These are phyloP conservation scores for Parelbella ahira DNA, from an alignment of 2,888 invertebrate genomes.

Conservation along the genomic window DNA sequence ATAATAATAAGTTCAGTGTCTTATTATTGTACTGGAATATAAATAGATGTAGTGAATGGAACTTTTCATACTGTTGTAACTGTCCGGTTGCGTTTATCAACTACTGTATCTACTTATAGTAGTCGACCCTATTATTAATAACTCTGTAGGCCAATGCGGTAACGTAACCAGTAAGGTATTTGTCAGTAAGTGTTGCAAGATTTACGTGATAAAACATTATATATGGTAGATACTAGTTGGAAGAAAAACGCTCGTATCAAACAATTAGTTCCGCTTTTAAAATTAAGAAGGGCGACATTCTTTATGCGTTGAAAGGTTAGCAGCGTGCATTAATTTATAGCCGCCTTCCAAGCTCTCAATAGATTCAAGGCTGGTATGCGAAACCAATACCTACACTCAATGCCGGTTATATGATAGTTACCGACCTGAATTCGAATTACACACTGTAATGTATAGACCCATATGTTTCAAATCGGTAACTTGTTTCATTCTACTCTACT, in stretches of 20 bases:
- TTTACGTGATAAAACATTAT: conserved; percentile 60
- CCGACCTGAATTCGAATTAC: conserved; percentile 50
- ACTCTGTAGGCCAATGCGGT: conserved; percentile 42
- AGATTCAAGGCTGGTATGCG: conserved; percentile 61
- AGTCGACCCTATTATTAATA: conserved; percentile 45
- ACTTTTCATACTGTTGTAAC: conserved; percentile 48
- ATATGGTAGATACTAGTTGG: conserved; percentile 33
- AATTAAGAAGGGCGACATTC: conserved; percentile 59
- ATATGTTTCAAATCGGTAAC: conserved; percentile 15
- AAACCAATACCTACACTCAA: conserved; percentile 54
- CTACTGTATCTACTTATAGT: conserved; percentile 43
- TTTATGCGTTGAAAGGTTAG: conserved; percentile 49
- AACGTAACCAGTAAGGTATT: conserved; percentile 50
- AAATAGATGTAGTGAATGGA: conserved; percentile 39
- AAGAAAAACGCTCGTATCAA: conserved; percentile 44
- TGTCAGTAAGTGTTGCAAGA: conserved; percentile 49
- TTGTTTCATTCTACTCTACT: not conserved
- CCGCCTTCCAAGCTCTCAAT: conserved; percentile 57
- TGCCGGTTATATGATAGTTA: conserved; percentile 45
- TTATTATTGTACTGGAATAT: conserved; percentile 31
- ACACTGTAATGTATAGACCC: conserved; percentile 37
- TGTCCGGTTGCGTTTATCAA: conserved; percentile 49
- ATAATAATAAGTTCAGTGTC: too few relatives aligned
- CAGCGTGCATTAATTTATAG: conserved; percentile 38
- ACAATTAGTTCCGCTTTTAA: conserved; percentile 67